Evolutionary conservation across 92 coral and sea anemone species (phyloP).

Genomic region (Galaxea fascicularis): DNA sequence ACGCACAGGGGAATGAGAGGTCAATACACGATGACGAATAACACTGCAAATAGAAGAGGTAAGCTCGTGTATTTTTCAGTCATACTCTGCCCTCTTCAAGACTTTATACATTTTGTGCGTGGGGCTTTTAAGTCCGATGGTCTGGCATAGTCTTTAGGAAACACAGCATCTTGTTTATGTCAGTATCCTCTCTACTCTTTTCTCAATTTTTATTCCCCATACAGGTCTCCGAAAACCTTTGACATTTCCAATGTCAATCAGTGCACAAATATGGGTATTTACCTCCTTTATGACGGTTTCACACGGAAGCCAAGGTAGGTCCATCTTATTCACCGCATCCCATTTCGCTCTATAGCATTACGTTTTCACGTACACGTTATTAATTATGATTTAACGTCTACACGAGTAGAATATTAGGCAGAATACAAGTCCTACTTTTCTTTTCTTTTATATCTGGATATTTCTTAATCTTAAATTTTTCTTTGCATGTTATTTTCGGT

Average conservation of each 20-base stretch:
- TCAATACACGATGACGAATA: not conserved
- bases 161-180: not conserved
- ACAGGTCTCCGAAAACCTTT: not conserved
- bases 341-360: not conserved
- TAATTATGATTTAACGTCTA: not conserved
- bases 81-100: not conserved
- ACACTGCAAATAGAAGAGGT: not conserved
- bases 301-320: not conserved
- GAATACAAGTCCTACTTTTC: too few relatives aligned
- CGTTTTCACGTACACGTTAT: not conserved
- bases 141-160: too few relatives aligned
- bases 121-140: too few relatives aligned
- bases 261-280: conserved; percentile 19
- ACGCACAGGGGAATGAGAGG: not conserved
- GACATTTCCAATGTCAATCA: not conserved
- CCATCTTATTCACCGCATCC: not conserved
- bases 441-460: too few relatives aligned
- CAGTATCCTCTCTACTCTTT: not conserved
- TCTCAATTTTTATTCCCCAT: not conserved
- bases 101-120: too few relatives aligned
- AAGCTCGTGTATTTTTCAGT: not conserved
- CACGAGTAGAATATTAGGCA: not conserved
- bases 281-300: conserved; percentile 10
- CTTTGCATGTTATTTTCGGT: too few relatives aligned
- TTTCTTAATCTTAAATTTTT: too few relatives aligned